Evolutionary conservation across 2,797 vertebrate genomes (phyloP).

Genomic region (Tarsius wallacei): DNA sequence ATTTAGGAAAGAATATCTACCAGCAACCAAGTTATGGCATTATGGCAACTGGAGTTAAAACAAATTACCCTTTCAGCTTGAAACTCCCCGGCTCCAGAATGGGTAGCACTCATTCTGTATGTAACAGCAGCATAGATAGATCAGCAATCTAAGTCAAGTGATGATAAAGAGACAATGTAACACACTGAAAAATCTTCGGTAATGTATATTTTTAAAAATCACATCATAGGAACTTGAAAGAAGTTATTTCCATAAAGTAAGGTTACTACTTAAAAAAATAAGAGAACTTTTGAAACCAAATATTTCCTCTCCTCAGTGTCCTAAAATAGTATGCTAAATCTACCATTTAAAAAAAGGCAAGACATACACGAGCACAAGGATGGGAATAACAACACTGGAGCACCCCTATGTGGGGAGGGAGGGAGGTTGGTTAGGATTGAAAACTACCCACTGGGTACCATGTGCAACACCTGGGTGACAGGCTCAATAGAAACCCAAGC

Average conservation of each 20-base stretch:
- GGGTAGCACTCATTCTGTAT: background rate
- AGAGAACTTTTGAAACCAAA: background rate
- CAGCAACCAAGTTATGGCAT: background rate
- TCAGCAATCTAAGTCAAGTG: background rate
- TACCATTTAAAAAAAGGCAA: background rate
- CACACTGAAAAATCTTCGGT: background rate
- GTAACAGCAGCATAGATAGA: background rate
- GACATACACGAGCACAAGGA: no score
- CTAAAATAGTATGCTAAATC: background rate
- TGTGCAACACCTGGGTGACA: no score
- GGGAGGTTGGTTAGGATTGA: no score
- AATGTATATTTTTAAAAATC: background rate
- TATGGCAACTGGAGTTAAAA: background rate
- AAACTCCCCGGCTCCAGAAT: background rate
- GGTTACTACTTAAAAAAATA: background rate
- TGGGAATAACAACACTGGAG: no score
- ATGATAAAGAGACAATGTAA: background rate
- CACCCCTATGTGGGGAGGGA: no score
- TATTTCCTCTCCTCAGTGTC: background rate
- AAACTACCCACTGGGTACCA: no score
- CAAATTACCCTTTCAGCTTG: background rate
- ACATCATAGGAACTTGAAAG: background rate
- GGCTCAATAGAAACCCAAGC: no score
- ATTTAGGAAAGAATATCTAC: background rate
- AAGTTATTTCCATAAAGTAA: background rate